These are phyloP conservation scores for Drosophila fulvimacula DNA, from an alignment of 2,888 invertebrate species.

Conservation along the genomic window DNA sequence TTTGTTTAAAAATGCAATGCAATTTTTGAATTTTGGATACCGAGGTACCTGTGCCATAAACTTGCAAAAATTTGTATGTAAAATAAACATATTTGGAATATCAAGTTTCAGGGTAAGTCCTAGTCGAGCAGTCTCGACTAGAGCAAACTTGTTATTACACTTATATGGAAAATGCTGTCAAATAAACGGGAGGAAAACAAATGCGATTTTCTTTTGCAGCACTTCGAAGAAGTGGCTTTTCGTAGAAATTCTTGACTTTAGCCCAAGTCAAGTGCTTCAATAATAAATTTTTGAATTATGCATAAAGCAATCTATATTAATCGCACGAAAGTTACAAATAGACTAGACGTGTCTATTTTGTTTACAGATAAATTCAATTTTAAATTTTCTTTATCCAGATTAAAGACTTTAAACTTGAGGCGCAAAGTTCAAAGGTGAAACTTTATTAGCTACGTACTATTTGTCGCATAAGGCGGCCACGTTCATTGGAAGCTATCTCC, in stretches of 20 bases:
- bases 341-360: constrained; percentile 1
- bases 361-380: constrained; percentile 5
- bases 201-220: constrained; percentile 40
- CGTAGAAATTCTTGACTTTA: neutral
- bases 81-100: too few species aligned
- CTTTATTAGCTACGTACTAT: neutral
- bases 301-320: constrained; percentile 35
- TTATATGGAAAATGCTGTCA: constrained; percentile 22
- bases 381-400: neutral
- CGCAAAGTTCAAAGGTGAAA: neutral
- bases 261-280: constrained; percentile 18
- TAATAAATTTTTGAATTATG: constrained; percentile 41
- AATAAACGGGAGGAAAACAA: constrained; percentile 38
- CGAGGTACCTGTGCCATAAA: too few species aligned
- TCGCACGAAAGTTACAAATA: neutral
- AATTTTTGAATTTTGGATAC: too few species aligned
- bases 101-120: too few species aligned
- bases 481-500: neutral
- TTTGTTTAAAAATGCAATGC: too few species aligned
- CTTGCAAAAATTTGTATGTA: too few species aligned
- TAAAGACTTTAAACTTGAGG: neutral
- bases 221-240: constrained; percentile 22
- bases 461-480: too few species aligned
- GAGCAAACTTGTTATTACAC: too few species aligned
- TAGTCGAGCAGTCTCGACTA: too few species aligned